Base-by-base conservation (phyloP, 2,888 invertebrate species). In the Ametastegia equiseti region DNA sequence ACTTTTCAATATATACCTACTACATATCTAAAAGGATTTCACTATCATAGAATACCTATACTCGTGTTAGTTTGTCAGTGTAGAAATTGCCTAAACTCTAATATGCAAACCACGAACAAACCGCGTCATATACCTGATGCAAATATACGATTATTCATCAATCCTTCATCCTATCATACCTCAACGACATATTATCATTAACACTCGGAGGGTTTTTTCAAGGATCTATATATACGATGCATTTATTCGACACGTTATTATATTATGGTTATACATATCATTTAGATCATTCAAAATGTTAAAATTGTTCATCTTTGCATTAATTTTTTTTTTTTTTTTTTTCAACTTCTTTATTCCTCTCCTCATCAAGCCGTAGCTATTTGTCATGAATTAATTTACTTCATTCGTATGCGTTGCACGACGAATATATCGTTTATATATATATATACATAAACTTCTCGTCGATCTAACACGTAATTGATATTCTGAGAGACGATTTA, bases 21-120 rank as follows among this genome's bases (percentile, higher is more conserved):
- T 39, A 19, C 11, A 36, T 60, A 45, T 45, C 13, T 45, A 71
- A 13, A 71, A 45, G 42, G 69, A 71, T 71, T 71, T 71, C 69
- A 71, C 69, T 71, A 39, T 33, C 33, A 71, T 30, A 45, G 13
- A 19, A 15, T 11, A 39, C 1, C 1, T 39, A 19, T n/a, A 2
- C 15, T 33, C 36, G 36, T 6, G 5, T 4, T 2, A 6, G 65
- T 19, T 5, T 60, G 11, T 65, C 5, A n/a, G n/a, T 11, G 45
- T 13, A 45, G 42, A 27, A 71, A 71, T 71, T 45, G 69, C 69
- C 45, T 45, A 71, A 71, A 71, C 45, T 71, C 47, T 45, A n/a
- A n/a, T n/a, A 71, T 71, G 42, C 69, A 71, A 45, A 71, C 69
- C 45, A 71, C 69, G 42, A 69, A 71, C 42, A 9, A 15, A 45